Evolutionary conservation across 2,888 invertebrate genomes (phyloP).

Genomic region (Polydrusus tereticollis): DNA sequence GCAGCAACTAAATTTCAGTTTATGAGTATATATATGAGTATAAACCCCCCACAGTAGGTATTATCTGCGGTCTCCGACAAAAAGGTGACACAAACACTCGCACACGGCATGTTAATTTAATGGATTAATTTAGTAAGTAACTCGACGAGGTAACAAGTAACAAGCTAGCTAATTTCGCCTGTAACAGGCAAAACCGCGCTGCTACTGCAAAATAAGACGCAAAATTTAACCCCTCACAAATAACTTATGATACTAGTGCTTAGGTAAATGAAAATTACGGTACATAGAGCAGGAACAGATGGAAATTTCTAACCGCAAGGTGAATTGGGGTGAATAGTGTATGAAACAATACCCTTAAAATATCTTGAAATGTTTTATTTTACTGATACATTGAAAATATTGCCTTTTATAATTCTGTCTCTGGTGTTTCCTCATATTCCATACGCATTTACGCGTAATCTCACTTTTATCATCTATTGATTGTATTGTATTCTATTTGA

Average conservation of each 20-base stretch:
- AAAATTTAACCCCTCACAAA: conserved; percentile 36
- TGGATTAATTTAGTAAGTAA: conserved; percentile 67
- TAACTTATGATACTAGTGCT: conserved; percentile 22
- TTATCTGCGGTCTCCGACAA: conserved; percentile 54
- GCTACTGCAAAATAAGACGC: conserved; percentile 45
- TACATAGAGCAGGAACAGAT: conserved; percentile 9
- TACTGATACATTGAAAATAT: no score
- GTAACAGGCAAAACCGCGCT: conserved; percentile 54
- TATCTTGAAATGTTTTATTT: no score
- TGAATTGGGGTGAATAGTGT: no score
- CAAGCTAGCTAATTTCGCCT: conserved; percentile 66
- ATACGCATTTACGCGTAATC: no score
- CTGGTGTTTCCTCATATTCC: no score
- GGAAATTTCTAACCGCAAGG: background rate
- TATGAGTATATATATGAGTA: background rate
- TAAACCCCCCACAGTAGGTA: background rate
- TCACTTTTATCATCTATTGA: no score
- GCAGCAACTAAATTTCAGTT: no score
- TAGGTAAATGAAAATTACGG: conserved; percentile 7
- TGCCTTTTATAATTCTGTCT: no score
- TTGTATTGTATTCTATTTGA: no score
- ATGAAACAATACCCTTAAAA: no score
- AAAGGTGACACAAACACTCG: conserved; percentile 64
- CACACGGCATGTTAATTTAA: conserved; percentile 65
- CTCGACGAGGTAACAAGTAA: conserved; percentile 67